These are phyloP conservation scores for Amphipyra berbera DNA, from an alignment of 2,888 invertebrate genomes.

Conservation along the genomic window DNA sequence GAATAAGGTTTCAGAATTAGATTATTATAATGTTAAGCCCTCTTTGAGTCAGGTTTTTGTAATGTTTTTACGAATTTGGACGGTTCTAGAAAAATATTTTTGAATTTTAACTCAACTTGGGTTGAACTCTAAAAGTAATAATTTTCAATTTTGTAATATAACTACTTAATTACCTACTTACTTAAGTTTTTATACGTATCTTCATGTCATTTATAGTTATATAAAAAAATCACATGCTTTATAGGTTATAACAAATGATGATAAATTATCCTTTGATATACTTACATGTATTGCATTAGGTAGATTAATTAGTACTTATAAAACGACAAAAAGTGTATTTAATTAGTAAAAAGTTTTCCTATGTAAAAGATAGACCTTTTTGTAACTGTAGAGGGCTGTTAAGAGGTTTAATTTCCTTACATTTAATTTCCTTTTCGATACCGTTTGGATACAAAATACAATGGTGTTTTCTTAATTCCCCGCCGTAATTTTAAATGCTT, in stretches of 20 bases:
- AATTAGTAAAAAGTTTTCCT: background rate
- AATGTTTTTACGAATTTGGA: slow-evolving; percentile 4
- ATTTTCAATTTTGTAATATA: no score
- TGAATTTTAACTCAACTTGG: background rate
- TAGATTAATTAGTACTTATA: no score
- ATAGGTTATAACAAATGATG: no score
- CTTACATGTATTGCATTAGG: no score
- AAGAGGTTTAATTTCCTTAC: slow-evolving; percentile 31
- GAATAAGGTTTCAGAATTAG: slow-evolving; percentile 52
- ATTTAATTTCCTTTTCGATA: slow-evolving; percentile 29
- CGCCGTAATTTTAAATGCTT: slow-evolving; percentile 17
- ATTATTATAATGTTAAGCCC: slow-evolving; percentile 37
- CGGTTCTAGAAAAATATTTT: background rate
- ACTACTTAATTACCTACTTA: no score
- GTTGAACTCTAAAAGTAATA: slow-evolving; percentile 11
- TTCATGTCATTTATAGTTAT: no score
- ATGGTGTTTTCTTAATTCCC: slow-evolving; percentile 16
- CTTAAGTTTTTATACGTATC: no score
- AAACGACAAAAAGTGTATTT: no score
- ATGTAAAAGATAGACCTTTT: slow-evolving; percentile 14
- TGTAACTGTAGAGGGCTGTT: slow-evolving; percentile 6
- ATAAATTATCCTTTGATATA: no score
- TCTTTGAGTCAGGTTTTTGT: slow-evolving; percentile 8
- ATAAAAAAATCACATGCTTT: no score
- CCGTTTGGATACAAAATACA: slow-evolving; percentile 37